Percentiles rank a stretch among this genome's conserved stretches.
Conservation (phyloP, 2,797 vertebrate species). For the Poeciliopsis presidionis region DNA sequence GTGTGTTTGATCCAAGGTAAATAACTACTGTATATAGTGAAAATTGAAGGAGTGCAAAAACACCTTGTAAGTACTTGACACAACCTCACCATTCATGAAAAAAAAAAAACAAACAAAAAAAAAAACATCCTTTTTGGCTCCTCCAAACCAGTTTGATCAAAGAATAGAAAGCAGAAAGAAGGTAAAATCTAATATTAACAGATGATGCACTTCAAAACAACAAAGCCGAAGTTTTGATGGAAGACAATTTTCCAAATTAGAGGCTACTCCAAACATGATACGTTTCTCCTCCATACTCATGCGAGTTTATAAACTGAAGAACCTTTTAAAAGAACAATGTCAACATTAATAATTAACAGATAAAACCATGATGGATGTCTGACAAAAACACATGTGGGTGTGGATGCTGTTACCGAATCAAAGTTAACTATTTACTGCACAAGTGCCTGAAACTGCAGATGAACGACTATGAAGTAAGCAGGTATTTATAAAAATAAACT, state of each 20-base stretch:
- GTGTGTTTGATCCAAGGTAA: not conserved
- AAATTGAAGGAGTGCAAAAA: not conserved
- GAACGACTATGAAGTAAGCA: not conserved
- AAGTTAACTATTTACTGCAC: not conserved
- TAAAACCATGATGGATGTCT: slow-evolving; percentile 4
- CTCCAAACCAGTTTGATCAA: not conserved
- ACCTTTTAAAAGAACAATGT: slow-evolving; percentile 29
- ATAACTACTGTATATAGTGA: not conserved
- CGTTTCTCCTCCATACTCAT: slow-evolving; percentile 17
- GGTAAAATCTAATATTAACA: not conserved
- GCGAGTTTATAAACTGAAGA: slow-evolving; percentile 25
- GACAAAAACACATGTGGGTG: not conserved
- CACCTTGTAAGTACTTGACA: not conserved
- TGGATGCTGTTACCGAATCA: not conserved
- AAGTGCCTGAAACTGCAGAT: not conserved
- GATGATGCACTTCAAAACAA: not conserved
- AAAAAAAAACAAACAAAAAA: not conserved
- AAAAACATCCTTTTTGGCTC: not conserved
- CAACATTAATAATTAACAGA: slow-evolving; percentile 18
- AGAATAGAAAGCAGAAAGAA: not conserved
- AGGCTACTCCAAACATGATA: not conserved
- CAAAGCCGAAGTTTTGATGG: not conserved
- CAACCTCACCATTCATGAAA: not conserved
- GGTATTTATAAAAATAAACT: not conserved
- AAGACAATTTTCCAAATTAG: not conserved